A percentile compares a stretch with the other conserved stretches of the same genome.
phyloP scores from a whole-genome alignment of 2,113 vertebrate species.

The Triplophysa siluroides region DNA sequence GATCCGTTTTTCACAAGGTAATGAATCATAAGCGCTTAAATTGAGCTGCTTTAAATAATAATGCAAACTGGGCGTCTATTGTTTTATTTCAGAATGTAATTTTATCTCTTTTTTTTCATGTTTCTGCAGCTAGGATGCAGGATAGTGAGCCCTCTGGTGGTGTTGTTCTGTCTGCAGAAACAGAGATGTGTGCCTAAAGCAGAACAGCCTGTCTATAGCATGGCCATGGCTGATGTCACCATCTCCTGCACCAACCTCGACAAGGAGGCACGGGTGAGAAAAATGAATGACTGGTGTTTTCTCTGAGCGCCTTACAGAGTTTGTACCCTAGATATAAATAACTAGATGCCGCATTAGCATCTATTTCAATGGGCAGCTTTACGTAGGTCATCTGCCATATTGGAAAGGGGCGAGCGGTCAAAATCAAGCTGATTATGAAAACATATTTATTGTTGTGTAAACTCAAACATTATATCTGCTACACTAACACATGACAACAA shows the following conservation, averaged over 20 bases:
- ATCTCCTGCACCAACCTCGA: constrained; percentile 93
- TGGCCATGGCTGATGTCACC: constrained; percentile 90
- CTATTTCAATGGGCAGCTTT: too few relatives aligned
- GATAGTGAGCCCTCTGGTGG: constrained; percentile 92
- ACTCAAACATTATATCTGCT: too few relatives aligned
- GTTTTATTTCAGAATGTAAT: neutral
- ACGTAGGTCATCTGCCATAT: too few relatives aligned
- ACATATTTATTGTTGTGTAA: too few relatives aligned
- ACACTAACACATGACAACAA: too few relatives aligned
- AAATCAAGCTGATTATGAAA: too few relatives aligned
- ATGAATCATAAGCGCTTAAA: neutral
- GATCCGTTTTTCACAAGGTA: neutral
- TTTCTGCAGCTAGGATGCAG: constrained; percentile 86
- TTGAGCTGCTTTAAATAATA: neutral
- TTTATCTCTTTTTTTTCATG: neutral
- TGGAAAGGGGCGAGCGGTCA: too few relatives aligned
- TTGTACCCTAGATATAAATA: too few relatives aligned
- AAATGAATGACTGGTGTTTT: neutral
- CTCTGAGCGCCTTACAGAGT: neutral
- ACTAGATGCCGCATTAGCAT: too few relatives aligned
- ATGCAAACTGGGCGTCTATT: neutral
- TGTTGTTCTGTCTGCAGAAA: constrained; percentile 88
- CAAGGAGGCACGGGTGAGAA: constrained; percentile 84
- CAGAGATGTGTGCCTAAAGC: constrained; percentile 91
- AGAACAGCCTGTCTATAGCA: constrained; percentile 88